Percentiles rank a stretch among this genome's conserved stretches.
Conservation (phyloP, 2,113 vertebrate species). For the Parus major region DNA sequence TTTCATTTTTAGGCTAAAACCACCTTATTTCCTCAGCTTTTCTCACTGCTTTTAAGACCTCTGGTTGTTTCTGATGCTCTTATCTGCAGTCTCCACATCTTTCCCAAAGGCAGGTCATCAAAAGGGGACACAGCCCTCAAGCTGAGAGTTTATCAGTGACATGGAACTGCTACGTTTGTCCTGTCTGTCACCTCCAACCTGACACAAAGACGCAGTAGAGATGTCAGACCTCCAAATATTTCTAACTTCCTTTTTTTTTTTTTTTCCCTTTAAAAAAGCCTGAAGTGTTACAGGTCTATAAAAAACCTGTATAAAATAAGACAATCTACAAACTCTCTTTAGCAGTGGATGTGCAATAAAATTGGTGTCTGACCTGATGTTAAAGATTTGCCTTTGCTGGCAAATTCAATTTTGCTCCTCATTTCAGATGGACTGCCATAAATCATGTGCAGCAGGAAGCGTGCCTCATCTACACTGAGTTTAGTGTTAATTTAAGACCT, state of each 20-base stretch:
- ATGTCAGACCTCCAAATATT: neutral
- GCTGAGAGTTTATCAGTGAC: slow-evolving; percentile 29
- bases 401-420: slow-evolving; percentile 41
- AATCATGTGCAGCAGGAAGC: slow-evolving; percentile 54
- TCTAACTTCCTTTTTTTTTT: neutral
- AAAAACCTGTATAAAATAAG: neutral
- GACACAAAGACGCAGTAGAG: neutral
- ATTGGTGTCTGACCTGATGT: neutral
- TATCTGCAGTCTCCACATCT: neutral
- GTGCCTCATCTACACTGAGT: slow-evolving; percentile 53
- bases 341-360: neutral
- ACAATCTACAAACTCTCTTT: neutral
- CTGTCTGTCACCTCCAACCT: slow-evolving; percentile 19
- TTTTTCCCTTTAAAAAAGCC: neutral
- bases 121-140: neutral
- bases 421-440: slow-evolving; percentile 4
- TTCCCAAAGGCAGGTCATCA: slow-evolving; percentile 26
- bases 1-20: neutral
- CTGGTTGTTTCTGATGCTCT: neutral
- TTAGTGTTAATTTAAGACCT: slow-evolving; percentile 63
- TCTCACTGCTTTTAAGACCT: neutral
- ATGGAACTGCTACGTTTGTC: neutral
- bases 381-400: slow-evolving; percentile 15
- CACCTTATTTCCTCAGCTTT: neutral
- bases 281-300: neutral